A percentile compares a stretch with the other conserved stretches of the same genome.
phyloP scores from a whole-genome alignment of 2,797 vertebrate species.

The Numenius phaeopus region DNA sequence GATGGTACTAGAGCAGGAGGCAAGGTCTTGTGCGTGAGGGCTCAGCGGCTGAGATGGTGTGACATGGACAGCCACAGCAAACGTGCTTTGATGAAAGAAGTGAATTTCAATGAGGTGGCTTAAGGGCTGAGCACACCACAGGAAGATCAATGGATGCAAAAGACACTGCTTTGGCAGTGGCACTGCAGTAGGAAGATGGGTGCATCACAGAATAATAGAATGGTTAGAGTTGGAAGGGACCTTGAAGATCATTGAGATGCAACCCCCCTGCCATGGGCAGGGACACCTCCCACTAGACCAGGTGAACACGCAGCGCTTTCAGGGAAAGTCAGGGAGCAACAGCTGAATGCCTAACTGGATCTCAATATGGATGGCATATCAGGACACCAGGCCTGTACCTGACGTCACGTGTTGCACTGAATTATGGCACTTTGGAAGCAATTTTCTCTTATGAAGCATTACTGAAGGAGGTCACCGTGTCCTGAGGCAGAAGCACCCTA shows the following conservation, averaged over 20 bases:
- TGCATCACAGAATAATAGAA: fast-evolving
- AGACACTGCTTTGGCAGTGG: background rate
- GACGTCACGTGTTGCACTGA: background rate
- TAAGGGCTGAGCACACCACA: background rate
- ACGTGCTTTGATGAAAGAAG: background rate
- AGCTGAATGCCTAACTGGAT: background rate
- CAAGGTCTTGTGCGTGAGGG: background rate
- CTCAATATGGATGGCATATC: background rate
- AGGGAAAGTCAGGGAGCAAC: background rate
- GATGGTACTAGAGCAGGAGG: background rate
- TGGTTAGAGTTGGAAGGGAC: no score
- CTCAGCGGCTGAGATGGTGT: background rate
- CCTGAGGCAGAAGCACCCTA: background rate
- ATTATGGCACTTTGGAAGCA: background rate
- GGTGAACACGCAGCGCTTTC: fast-evolving
- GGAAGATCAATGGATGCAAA: background rate
- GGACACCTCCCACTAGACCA: no score
- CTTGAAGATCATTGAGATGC: no score
- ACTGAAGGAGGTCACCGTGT: background rate
- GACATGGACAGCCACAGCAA: background rate
- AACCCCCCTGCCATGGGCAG: no score
- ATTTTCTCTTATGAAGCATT: background rate
- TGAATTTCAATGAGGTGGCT: background rate
- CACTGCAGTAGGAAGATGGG: background rate
- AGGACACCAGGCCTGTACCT: background rate